Evolutionary conservation across 2,113 vertebrate genomes (phyloP), one percentile per base, ranked within the genome.

Genomic region (Cinclus cinclus): DNA sequence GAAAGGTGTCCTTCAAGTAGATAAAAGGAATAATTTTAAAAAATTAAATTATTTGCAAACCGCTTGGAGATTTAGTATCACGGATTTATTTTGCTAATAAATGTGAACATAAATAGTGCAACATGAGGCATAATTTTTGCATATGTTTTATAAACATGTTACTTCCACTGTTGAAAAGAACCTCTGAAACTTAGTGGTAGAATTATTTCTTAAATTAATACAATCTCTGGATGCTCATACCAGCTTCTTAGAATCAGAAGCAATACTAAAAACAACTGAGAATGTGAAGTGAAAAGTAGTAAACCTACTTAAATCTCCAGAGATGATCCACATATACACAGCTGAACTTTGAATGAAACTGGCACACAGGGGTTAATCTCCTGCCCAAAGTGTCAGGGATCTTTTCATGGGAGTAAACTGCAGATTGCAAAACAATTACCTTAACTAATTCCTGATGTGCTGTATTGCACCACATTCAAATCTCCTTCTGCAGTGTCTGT

Each of bases 381-480:
- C 88, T 80, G 91, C 90, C 92, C 93, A 96, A 94, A 97, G 92
- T 96, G 94, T 96, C 95, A 97, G 81, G 96, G 93, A 97, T 97
- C 94, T 97, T 97, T 97, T 97, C 96, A 83, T 91, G 83, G 92
- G 83, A 97, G 87, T 92, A 93, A 89, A 93, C 58, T 90, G n/a
- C 95, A 97, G 96, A 97, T 90, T 97, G 94, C 50, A 75, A 88
- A 96, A 84, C 80, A 93, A 87, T 97, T 98, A 97, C 97, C 97
- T 98, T 98, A 97, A 97, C 95, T 96, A 93, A 92, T 91, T 98
- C 96, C 97, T 97, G 95, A 97, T 97, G 97, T 97, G 94, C 92
- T 76, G 93, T 87, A 96, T 98, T 96, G 96, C 96, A 97, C 94
- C 95, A 97, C 96, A 97, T 97, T 98, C 91, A 97, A 96, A 97